A percentile compares a stretch with the other conserved stretches of the same genome.
Evolutionary conservation across 1,140 invertebrate genomes (phyloP).

Genomic region (Drosophila insularis): DNA sequence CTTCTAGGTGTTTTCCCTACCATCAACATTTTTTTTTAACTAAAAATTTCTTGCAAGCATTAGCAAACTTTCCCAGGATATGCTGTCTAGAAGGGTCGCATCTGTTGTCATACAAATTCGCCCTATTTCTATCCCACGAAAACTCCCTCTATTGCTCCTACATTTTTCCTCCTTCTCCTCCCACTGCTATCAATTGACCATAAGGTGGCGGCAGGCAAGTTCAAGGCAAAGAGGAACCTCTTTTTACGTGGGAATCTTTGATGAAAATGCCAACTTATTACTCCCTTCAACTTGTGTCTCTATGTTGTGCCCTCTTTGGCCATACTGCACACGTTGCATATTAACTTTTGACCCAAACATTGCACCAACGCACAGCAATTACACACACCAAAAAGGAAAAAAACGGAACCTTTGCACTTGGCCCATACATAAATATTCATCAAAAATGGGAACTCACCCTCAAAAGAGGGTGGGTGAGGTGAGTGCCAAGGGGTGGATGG

Average conservation of each 20-base stretch:
- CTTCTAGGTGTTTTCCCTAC: too few species aligned
- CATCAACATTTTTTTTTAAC: too few species aligned
- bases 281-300: not conserved
- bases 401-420: constrained; percentile 17
- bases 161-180: not conserved
- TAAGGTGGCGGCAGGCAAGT: constrained; percentile 27
- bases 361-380: constrained; percentile 56
- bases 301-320: constrained; percentile 31
- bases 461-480: not conserved
- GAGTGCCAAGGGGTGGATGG: not conserved
- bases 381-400: constrained; percentile 15
- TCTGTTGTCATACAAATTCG: not conserved
- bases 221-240: constrained; percentile 39
- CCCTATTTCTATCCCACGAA: not conserved
- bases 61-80: constrained; percentile 4
- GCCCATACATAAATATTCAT: constrained; percentile 36
- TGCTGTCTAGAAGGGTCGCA: not conserved
- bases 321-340: constrained; percentile 70
- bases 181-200: not conserved
- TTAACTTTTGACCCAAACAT: constrained; percentile 74
- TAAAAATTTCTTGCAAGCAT: too few species aligned
- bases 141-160: too few species aligned
- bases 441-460: constrained; percentile 41
- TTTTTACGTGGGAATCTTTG: constrained; percentile 70
- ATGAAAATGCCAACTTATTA: constrained; percentile 1